phyloP scores from a whole-genome alignment of 2,797 vertebrate genomes.

The Parauchenoglanis ngamensis region DNA sequence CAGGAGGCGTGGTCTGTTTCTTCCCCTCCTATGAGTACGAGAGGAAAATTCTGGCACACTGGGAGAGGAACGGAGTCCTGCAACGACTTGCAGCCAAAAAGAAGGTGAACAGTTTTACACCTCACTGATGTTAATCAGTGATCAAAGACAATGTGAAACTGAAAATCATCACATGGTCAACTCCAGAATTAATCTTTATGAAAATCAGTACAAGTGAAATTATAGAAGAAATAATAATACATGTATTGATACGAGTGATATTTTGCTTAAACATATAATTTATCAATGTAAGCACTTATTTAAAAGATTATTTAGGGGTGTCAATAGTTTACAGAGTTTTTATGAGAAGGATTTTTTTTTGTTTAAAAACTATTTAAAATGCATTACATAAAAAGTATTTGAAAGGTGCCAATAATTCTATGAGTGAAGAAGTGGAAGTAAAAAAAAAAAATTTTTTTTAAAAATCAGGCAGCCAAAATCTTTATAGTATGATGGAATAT shows the following conservation, averaged over 20 bases:
- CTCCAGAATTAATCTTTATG: no score
- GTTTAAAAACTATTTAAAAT: no score
- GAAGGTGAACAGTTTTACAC: slow-evolving; percentile 74
- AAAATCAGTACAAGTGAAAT: not conserved
- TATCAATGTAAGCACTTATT: no score
- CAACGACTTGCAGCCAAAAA: slow-evolving; percentile 83
- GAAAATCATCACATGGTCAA: not conserved
- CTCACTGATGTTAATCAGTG: not conserved
- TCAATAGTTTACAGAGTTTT: not conserved
- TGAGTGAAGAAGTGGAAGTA: not conserved
- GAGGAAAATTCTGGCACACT: slow-evolving; percentile 81
- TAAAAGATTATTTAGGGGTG: not conserved
- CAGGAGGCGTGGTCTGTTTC: slow-evolving; percentile 92
- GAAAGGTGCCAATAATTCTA: not conserved
- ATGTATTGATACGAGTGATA: not conserved
- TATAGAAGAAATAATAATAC: not conserved
- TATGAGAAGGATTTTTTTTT: not conserved
- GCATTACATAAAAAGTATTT: not conserved
- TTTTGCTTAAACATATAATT: not conserved
- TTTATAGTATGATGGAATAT: not conserved
- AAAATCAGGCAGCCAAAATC: not conserved
- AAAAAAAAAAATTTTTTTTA: not conserved
- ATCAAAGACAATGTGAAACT: not conserved
- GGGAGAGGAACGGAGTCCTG: slow-evolving; percentile 84
- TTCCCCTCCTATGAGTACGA: slow-evolving; percentile 94